phyloP scores from a whole-genome alignment of 2,888 invertebrate species.

The Macrosoma leucophasiata region DNA sequence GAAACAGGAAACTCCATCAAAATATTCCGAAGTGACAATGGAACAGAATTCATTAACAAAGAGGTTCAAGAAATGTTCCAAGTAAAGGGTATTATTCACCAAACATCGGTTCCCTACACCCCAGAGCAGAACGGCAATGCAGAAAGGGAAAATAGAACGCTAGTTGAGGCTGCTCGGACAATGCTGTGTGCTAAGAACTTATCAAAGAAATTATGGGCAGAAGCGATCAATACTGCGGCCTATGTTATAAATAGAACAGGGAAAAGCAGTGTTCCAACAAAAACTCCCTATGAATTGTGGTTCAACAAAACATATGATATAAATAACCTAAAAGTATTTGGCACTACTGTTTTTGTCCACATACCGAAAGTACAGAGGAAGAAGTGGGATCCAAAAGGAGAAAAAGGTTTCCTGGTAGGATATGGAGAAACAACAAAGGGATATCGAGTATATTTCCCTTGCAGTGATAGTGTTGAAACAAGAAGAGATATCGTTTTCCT shows the following conservation, averaged over 20 bases:
- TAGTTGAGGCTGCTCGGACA: constrained; percentile 24
- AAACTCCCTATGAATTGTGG: too few species aligned
- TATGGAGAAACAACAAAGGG: too few species aligned
- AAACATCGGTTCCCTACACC: constrained; percentile 31
- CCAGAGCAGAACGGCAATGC: constrained; percentile 42
- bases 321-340: too few species aligned
- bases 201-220: constrained; percentile 24
- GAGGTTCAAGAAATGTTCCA: constrained; percentile 24
- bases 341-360: too few species aligned
- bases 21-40: constrained; percentile 31
- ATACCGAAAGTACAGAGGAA: too few species aligned
- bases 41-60: constrained; percentile 31
- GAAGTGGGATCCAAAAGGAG: too few species aligned
- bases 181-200: constrained; percentile 17
- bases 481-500: too few species aligned
- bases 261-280: constrained; percentile 7
- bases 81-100: constrained; percentile 29
- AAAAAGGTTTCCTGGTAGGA: too few species aligned
- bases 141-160: constrained; percentile 36
- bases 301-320: too few species aligned
- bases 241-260: constrained; percentile 22
- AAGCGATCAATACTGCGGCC: constrained; percentile 23
- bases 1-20: constrained; percentile 28
- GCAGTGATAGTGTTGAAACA: too few species aligned
- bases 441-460: too few species aligned